Conservation (phyloP, 2,113 vertebrate species). For the Dasyurus viverrinus region DNA sequence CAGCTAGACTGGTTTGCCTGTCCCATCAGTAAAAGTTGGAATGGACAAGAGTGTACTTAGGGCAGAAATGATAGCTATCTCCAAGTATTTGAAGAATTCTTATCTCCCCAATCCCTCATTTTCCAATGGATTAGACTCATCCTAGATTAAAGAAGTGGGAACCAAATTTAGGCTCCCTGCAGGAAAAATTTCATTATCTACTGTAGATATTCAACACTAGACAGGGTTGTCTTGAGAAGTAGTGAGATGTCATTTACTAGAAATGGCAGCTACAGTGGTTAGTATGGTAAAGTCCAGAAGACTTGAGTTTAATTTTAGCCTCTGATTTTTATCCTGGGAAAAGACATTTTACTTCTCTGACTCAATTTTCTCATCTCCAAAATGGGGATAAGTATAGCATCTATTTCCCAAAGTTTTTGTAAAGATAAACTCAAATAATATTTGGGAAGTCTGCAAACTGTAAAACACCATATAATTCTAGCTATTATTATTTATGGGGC, state of each 20-base stretch:
- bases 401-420: not conserved
- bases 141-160: not conserved
- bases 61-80: not conserved
- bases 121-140: not conserved
- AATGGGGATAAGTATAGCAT: not conserved
- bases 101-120: not conserved
- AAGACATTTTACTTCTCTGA: not conserved
- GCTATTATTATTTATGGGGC: not conserved
- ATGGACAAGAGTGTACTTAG: not conserved
- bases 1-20: not conserved
- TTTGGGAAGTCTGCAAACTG: not conserved
- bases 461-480: not conserved
- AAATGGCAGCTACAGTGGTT: not conserved
- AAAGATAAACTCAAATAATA: not conserved
- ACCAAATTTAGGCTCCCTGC: not conserved
- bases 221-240: not conserved
- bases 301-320: not conserved
- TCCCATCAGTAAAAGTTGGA: not conserved
- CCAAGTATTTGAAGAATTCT: not conserved
- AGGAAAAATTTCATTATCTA: not conserved
- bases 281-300: not conserved
- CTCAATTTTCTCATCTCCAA: not conserved
- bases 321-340: not conserved
- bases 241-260: not conserved
- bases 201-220: not conserved